Conservation (phyloP, 1,140 invertebrate genomes). For the Euglossa dilemma region DNA sequence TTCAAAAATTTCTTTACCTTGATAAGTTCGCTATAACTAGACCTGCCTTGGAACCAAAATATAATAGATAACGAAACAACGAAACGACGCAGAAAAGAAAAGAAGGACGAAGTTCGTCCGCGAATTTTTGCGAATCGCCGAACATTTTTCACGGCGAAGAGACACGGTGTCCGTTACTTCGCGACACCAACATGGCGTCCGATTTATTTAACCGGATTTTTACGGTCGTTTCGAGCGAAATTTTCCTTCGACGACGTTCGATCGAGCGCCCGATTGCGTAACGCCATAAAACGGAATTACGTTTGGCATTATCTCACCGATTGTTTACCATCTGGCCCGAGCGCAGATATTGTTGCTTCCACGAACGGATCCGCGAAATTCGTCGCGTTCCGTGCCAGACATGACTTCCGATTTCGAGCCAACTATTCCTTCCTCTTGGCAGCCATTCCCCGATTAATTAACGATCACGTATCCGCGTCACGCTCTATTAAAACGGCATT, state of each 20-base stretch:
- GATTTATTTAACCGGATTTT: neutral
- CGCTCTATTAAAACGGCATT: constrained; percentile 4
- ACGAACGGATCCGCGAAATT: neutral
- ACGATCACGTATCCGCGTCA: neutral
- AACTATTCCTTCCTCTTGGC: constrained; percentile 26
- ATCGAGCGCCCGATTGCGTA: neutral
- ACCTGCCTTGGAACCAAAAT: neutral
- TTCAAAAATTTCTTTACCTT: neutral
- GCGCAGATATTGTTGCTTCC: constrained; percentile 1
- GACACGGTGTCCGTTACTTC: neutral
- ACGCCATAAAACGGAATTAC: neutral
- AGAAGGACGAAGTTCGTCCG: no score
- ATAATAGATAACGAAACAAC: neutral
- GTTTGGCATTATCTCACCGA: constrained; percentile 4
- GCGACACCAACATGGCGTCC: neutral
- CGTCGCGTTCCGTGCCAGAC: neutral
- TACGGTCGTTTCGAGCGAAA: neutral
- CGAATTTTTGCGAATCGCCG: no score
- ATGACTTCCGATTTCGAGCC: constrained; percentile 7
- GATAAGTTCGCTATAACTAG: neutral
- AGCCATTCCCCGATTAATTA: neutral
- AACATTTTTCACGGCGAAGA: neutral
- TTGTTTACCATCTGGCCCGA: constrained; percentile 31
- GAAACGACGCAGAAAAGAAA: neutral
- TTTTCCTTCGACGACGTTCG: constrained; percentile 8